Base-by-base conservation (phyloP, 2,113 vertebrate genomes). In the Notechis scutatus region DNA sequence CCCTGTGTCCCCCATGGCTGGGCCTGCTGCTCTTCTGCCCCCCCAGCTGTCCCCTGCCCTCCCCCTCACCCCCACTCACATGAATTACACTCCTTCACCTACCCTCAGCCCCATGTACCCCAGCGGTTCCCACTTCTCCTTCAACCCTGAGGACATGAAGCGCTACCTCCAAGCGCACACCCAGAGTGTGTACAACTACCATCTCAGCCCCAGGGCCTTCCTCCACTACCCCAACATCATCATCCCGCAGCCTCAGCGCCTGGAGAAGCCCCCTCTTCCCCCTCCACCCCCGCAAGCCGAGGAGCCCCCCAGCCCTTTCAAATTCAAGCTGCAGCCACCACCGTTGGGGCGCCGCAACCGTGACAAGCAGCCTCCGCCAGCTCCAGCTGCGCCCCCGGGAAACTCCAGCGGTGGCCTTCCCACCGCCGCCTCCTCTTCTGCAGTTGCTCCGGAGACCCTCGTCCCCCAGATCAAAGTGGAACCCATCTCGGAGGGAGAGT, bases 151-250 rank as follows among this genome's bases (percentile, higher is more conserved):
- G 96, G 99, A 99, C 98, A 99, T 99, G 98, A 99, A 99, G 96
- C 98, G 98, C 96, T 99, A 98, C 97, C 98, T 99, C 94, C 98
- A 99, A 97, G 98, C 98, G 50, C 98, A 99, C 96, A 98, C 98
- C 86, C 98, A 99, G 97, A 99, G 98, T 8, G 98, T 99, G 89
- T 99, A 99, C 97, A 99, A 99, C 98, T 99, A 99, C 97, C 98
- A 99, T 98, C 98, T 99, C 95, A 99, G 98, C 95, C 99, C 99
- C 20, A 97, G 98, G 15, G 98, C 98, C 91, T 99, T 99, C 97
- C 97, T 99, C 92, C 98, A 99, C 97, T 99, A 99, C 96, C 98
- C 98, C 55, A 98, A 98, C 97, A 98, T 99, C 81, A 93, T 99
- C 91, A 97, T 99, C 95, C 99, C 99, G 0, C 98, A 99, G 96